These are phyloP conservation scores for Tauraco hartlaubi DNA, from an alignment of 2,797 vertebrate genomes.

Conservation along the genomic window DNA sequence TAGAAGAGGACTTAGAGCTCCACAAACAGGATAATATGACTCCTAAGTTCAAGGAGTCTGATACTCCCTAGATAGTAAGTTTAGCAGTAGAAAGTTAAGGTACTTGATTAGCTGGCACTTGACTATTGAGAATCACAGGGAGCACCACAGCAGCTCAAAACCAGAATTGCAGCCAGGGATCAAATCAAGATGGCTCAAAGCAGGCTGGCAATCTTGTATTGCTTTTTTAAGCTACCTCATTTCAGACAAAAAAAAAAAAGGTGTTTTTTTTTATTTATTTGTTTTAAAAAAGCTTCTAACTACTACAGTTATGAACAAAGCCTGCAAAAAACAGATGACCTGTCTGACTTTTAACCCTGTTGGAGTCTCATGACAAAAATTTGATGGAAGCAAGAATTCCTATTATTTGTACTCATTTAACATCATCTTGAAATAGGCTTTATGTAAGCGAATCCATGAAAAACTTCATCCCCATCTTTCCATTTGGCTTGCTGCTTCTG, in stretches of 20 bases:
- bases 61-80: background rate
- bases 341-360: background rate
- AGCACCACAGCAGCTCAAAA: background rate
- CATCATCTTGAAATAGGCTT: background rate
- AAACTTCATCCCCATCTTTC: background rate
- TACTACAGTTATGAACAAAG: background rate
- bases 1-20: background rate
- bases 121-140: background rate
- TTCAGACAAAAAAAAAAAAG: background rate
- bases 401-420: background rate
- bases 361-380: background rate
- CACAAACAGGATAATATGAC: background rate
- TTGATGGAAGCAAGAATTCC: background rate
- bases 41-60: background rate
- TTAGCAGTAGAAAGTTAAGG: background rate
- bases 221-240: background rate
- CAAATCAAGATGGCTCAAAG: background rate
- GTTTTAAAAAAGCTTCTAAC: background rate
- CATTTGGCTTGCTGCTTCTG: background rate
- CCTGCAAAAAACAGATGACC: background rate
- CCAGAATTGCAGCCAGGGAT: background rate
- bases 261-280: no score
- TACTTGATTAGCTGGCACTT: background rate
- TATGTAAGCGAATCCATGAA: background rate
- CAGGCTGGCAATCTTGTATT: background rate